These are phyloP conservation scores for Mesembrinibis cayennensis DNA, from an alignment of 2,113 vertebrate genomes.

Conservation along the genomic window DNA sequence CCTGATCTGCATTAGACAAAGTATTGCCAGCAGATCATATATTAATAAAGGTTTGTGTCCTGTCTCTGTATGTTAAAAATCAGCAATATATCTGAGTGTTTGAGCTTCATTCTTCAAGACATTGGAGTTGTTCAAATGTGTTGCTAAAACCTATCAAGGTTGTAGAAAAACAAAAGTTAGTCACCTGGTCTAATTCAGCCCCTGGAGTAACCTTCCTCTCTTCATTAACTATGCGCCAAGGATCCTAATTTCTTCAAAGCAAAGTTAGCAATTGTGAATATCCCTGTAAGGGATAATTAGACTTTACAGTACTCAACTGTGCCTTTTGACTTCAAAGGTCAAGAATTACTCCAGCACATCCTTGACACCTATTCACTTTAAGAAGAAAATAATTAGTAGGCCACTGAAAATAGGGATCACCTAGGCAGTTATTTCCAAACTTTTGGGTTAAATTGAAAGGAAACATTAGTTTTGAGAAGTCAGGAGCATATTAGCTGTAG, in stretches of 20 bases:
- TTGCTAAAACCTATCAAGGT: not conserved
- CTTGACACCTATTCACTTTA: not conserved
- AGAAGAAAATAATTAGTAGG: not conserved
- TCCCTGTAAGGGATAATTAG: not conserved
- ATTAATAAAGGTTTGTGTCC: not conserved
- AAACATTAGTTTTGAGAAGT: not conserved
- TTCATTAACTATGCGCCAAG: not conserved
- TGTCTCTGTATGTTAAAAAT: not conserved
- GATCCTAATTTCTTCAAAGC: not conserved
- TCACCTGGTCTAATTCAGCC: not conserved
- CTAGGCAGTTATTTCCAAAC: not conserved
- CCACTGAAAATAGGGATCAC: not conserved
- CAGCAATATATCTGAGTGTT: not conserved
- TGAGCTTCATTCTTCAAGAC: not conserved
- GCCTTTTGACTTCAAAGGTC: constrained; percentile 12
- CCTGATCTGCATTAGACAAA: not conserved
- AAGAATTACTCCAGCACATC: not conserved
- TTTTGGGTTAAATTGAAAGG: not conserved
- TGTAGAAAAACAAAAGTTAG: not conserved
- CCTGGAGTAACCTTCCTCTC: not conserved
- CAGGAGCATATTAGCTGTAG: not conserved
- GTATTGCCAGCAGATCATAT: not conserved
- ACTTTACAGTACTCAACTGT: not conserved
- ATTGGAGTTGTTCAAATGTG: not conserved
- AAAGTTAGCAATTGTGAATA: not conserved